phyloP scores from a whole-genome alignment of 2,797 vertebrate species.

The Halcyon chelicuti region DNA sequence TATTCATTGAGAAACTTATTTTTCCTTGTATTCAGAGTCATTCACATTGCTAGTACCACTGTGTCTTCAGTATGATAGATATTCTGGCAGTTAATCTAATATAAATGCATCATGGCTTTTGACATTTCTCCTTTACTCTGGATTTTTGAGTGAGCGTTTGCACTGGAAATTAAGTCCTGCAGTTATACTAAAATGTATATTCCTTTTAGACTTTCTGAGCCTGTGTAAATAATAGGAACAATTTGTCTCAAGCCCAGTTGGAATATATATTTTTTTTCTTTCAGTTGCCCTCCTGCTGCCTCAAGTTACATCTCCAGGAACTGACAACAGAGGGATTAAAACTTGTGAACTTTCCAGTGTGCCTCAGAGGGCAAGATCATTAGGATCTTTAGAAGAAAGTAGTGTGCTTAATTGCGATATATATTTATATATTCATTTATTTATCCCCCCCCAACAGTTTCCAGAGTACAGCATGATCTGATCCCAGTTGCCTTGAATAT shows the following conservation, averaged over 20 bases:
- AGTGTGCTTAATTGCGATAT: not conserved
- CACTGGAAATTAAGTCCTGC: not conserved
- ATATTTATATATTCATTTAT: not conserved
- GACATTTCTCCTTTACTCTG: not conserved
- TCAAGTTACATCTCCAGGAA: not conserved
- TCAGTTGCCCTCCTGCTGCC: not conserved
- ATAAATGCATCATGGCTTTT: not conserved
- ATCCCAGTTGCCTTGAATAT: not conserved
- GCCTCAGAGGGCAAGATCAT: not conserved
- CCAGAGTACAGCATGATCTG: not conserved
- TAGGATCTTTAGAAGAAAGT: not conserved
- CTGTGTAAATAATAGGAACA: not conserved
- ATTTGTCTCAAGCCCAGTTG: not conserved
- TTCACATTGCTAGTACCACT: not conserved
- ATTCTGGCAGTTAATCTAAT: not conserved
- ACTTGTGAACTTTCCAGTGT: not conserved
- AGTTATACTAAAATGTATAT: not conserved
- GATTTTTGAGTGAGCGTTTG: not conserved
- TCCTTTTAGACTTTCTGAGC: not conserved
- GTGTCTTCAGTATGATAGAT: not conserved
- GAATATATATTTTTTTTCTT: no score
- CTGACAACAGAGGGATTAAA: not conserved
- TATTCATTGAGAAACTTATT: not conserved
- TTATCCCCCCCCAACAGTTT: not conserved
- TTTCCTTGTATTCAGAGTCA: not conserved